phyloP scores from a whole-genome alignment of 2,797 vertebrate genomes.

The Parambassis ranga region DNA sequence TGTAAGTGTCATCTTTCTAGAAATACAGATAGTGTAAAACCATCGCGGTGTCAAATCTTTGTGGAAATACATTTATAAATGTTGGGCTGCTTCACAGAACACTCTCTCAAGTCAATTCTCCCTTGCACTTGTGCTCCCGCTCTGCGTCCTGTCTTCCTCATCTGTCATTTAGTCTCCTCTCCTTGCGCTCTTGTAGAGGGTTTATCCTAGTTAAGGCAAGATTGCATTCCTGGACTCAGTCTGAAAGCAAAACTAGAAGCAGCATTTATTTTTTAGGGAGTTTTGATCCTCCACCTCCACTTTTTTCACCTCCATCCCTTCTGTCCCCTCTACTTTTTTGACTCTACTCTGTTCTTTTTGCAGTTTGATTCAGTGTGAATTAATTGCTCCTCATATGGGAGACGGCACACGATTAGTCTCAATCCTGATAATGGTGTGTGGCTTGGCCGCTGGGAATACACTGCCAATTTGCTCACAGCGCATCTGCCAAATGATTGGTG shows the following conservation, averaged over 20 bases:
- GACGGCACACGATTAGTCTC: constrained; percentile 85
- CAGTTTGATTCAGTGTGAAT: constrained; percentile 82
- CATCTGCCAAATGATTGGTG: constrained; percentile 88
- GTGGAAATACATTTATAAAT: constrained; percentile 57
- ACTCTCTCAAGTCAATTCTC: constrained; percentile 36
- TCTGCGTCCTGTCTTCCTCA: neutral
- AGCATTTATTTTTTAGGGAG: constrained; percentile 7
- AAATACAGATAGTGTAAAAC: constrained; percentile 60
- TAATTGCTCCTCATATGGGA: constrained; percentile 87
- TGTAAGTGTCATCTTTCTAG: constrained; percentile 58
- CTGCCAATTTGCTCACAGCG: constrained; percentile 81
- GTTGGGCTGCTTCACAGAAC: constrained; percentile 40
- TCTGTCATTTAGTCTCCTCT: constrained; percentile 24
- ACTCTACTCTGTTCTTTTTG: constrained; percentile 53
- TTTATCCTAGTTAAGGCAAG: constrained; percentile 23
- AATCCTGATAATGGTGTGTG: constrained; percentile 85
- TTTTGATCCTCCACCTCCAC: constrained; percentile 26
- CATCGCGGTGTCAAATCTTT: constrained; percentile 53
- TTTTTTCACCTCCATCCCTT: too few relatives aligned
- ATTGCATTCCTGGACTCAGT: neutral
- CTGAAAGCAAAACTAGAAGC: constrained; percentile 3
- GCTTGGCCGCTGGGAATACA: constrained; percentile 79
- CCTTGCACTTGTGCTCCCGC: constrained; percentile 4
- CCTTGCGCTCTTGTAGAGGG: constrained; percentile 20
- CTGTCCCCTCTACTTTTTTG: constrained; percentile 27